A percentile compares a stretch with the other conserved stretches of the same genome.
phyloP scores from a whole-genome alignment of 2,888 invertebrate species.

The Meteorus colon region DNA sequence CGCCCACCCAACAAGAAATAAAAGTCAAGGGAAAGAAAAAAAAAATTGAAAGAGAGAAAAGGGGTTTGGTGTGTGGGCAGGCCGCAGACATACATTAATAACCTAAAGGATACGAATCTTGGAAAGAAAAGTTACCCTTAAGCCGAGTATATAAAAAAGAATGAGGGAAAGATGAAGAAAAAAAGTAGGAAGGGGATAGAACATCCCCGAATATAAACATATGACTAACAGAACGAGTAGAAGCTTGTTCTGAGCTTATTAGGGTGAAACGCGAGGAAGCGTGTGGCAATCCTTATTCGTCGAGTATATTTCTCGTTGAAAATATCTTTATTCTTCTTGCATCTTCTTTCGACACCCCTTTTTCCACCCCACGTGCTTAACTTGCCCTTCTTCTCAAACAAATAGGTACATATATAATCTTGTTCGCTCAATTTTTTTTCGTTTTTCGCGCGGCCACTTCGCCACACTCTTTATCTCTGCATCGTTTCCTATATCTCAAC shows the following conservation, averaged over 20 bases:
- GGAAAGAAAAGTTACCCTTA: conserved; percentile 56
- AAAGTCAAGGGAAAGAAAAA: not conserved
- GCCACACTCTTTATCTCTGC: conserved; percentile 6
- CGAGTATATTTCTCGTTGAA: conserved; percentile 46
- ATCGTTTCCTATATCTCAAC: conserved; percentile 10
- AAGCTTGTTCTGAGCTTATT: conserved; percentile 56
- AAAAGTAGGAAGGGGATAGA: conserved; percentile 51
- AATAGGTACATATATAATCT: not conserved
- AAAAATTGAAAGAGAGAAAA: not conserved
- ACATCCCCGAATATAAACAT: conserved; percentile 67
- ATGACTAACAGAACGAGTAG: conserved; percentile 68
- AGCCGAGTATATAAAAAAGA: conserved; percentile 48
- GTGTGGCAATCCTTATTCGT: conserved; percentile 43
- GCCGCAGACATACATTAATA: conserved; percentile 71
- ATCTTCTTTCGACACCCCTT: not conserved
- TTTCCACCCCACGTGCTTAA: not conserved
- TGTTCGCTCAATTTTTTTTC: conserved; percentile 21
- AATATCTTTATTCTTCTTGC: conserved; percentile 32
- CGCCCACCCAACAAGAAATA: conserved; percentile 50
- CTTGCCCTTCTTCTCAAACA: too few species aligned
- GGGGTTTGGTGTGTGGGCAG: conserved; percentile 39
- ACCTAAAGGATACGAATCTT: conserved; percentile 68
- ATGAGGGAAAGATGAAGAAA: conserved; percentile 37
- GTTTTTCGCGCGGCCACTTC: conserved; percentile 29
- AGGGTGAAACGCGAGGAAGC: conserved; percentile 47